Base-by-base conservation (phyloP, 2,797 vertebrate genomes). In the Myoxocephalus aenaeus region DNA sequence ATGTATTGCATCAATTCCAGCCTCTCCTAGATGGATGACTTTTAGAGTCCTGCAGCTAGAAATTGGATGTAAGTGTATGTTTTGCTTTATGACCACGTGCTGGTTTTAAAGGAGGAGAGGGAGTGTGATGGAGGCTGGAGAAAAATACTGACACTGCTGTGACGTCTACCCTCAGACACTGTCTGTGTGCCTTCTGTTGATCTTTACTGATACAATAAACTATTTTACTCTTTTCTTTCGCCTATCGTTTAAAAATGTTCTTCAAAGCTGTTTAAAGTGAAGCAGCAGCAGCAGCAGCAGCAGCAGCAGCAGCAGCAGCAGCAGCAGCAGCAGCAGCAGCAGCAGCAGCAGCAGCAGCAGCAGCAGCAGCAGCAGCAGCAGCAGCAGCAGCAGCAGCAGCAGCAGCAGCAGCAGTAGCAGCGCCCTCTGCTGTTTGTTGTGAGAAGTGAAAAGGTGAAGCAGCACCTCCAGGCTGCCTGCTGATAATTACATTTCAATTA, bases 161-260 rank as follows among this genome's bases (percentile, higher is more conserved):
- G 34, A 34, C 7, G 34, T 34, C 34, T 34, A 53, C 81, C 77
- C 20, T 84, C 82, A 83, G 72, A 88, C 82, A 73, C 83, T 90
- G 84, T 88, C 70, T 83, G 82, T 88, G 90, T 94, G 93, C 92
- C 89, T 93, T 93, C 94, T 94, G 95, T 95, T 96, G 42, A 95
- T 94, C 93, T 96, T 93, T 96, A 96, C 94, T 96, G 95, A 96
- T 95, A 96, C 95, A 97, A 97, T 97, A 97, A 97, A 97, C 74
- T 32, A 32, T 32, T 32, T 32, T 32, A 32, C 32, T 32, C 32
- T 32, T 32, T 32, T 32, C 32, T 32, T 32, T 32, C 32, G 32
- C 32, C 32, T 32, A 32, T 32, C 32, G 32, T 32, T 32, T 32
- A 32, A 32, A n/a, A 12, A 38, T 6, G 15, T 32, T 18, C 5